phyloP scores from a whole-genome alignment of 2,113 vertebrate species.

The Tragelaphus buxtoni region DNA sequence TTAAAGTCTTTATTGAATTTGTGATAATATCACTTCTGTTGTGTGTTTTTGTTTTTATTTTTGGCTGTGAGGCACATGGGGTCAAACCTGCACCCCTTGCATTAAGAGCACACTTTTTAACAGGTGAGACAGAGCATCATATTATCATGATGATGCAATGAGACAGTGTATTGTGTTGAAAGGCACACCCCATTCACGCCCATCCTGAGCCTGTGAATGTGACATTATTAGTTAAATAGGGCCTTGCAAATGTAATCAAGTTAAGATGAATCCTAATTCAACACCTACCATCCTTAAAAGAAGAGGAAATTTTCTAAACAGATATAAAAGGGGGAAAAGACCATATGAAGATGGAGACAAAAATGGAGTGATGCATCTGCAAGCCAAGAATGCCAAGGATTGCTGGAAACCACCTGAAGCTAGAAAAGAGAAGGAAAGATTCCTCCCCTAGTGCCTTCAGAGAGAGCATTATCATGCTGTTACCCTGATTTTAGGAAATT shows the following conservation, averaged over 20 bases:
- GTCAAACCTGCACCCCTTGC: background rate
- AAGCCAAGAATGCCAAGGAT: background rate
- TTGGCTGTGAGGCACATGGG: background rate
- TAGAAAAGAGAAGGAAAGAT: background rate
- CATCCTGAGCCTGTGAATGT: background rate
- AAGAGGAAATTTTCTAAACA: background rate
- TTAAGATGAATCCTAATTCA: background rate
- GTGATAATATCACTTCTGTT: background rate
- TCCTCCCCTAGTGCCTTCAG: background rate
- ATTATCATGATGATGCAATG: background rate
- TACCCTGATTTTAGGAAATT: background rate
- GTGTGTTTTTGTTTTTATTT: background rate
- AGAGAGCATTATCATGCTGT: background rate
- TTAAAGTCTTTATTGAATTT: background rate
- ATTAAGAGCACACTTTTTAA: background rate
- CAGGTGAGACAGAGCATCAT: background rate
- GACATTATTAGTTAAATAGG: background rate
- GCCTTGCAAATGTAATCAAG: background rate
- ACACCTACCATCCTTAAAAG: background rate
- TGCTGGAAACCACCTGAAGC: background rate
- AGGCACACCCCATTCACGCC: background rate
- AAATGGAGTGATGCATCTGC: background rate
- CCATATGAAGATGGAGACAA: background rate
- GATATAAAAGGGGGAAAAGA: background rate
- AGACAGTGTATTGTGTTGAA: background rate